A percentile compares a stretch with the other conserved stretches of the same genome.
Conservation (phyloP, 2,797 vertebrate genomes). For the Tenualosa ilisha region DNA sequence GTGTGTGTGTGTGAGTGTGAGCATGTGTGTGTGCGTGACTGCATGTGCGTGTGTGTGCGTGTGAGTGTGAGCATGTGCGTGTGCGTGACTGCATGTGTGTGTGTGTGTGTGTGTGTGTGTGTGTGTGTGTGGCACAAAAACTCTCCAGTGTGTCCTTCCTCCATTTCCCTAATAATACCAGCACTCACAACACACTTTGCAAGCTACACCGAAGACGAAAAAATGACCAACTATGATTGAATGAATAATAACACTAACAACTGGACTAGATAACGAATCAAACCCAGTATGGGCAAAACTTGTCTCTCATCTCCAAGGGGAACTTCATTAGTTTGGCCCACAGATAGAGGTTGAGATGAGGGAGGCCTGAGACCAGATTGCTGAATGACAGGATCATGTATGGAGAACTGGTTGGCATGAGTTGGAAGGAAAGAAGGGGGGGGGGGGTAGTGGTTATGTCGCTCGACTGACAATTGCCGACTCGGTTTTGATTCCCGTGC, state of each 20-base stretch:
- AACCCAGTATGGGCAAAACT: not conserved
- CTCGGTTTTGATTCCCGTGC: no score
- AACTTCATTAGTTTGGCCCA: not conserved
- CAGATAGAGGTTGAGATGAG: not conserved
- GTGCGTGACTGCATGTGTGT: not conserved
- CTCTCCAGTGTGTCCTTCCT: not conserved
- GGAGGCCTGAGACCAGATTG: not conserved
- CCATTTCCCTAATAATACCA: not conserved
- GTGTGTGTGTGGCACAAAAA: not conserved
- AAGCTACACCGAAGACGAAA: not conserved
- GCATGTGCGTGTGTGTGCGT: not conserved
- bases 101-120: not conserved
- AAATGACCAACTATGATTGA: not conserved
- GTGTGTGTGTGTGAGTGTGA: not conserved
- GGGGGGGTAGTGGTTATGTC: no score
- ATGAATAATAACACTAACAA: not conserved
- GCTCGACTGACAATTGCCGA: no score
- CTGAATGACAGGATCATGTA: no score
- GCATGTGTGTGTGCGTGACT: no score
- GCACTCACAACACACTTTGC: not conserved
- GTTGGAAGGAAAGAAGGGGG: no score
- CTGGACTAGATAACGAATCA: not conserved
- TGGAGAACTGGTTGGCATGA: no score
- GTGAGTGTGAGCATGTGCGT: not conserved
- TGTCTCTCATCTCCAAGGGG: not conserved